A percentile compares a stretch with the other conserved stretches of the same genome.
These are phyloP conservation scores for Prunella fulvescens DNA, from an alignment of 2,113 vertebrate genomes.

Conservation along the genomic window DNA sequence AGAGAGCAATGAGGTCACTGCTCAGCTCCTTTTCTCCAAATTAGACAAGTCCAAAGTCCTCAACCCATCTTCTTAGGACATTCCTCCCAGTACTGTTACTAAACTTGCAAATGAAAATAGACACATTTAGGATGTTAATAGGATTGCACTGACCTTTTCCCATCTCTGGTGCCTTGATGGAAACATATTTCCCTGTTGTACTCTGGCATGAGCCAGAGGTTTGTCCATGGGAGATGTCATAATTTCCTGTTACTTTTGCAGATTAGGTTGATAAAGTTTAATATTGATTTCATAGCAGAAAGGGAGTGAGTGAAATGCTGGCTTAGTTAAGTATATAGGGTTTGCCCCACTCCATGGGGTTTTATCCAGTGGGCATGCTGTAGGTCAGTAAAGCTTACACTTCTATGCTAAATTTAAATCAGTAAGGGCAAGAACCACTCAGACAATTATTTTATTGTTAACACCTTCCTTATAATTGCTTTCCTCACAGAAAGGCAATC, in stretches of 20 bases:
- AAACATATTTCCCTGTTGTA: not conserved
- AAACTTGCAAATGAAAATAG: not conserved
- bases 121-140: accelerated
- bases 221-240: not conserved
- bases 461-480: not conserved
- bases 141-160: not conserved
- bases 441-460: not conserved
- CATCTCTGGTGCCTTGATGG: not conserved
- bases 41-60: not conserved
- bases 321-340: not conserved
- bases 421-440: not conserved
- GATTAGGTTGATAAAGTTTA: not conserved
- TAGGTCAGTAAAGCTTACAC: not conserved
- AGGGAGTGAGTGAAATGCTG: not conserved
- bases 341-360: not conserved
- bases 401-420: not conserved
- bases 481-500: not conserved
- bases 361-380: not conserved
- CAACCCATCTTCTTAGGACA: not conserved
- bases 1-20: not conserved
- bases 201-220: not conserved
- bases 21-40: not conserved
- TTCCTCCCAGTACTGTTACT: not conserved
- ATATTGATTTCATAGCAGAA: not conserved
- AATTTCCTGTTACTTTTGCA: not conserved